Percentiles rank a stretch among this genome's conserved stretches.
phyloP scores from a whole-genome alignment of 2,797 vertebrate species.

The Graptemys geographica region DNA sequence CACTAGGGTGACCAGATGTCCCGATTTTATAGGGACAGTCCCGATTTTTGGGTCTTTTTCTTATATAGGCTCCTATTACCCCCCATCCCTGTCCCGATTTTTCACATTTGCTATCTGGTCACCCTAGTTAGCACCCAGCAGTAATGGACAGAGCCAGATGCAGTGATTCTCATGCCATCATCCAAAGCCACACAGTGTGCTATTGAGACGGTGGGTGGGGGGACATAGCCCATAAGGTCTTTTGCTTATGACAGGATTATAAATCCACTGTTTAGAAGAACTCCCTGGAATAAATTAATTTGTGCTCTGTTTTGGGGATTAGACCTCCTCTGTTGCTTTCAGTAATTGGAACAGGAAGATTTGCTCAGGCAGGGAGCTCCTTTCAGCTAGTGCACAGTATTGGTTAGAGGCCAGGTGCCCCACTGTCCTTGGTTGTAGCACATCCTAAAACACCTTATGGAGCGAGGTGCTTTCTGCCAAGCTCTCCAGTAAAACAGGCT shows the following conservation, averaged over 20 bases:
- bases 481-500: rapidly evolving
- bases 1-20: no score
- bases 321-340: neutral
- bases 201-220: neutral
- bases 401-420: neutral
- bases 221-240: neutral
- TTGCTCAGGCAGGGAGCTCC: neutral
- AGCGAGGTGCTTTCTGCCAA: neutral
- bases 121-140: neutral
- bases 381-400: neutral
- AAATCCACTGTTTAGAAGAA: neutral
- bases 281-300: neutral
- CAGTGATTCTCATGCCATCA: neutral
- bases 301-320: neutral
- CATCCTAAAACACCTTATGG: neutral
- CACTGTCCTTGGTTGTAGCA: neutral
- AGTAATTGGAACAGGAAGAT: neutral
- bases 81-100: no score
- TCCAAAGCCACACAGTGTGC: neutral
- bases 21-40: no score
- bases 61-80: no score
- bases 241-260: neutral
- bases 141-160: neutral
- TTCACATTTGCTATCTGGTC: no score
- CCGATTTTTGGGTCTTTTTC: no score